phyloP scores from a whole-genome alignment of 2,797 vertebrate genomes.

The Carcharodon carcharias region DNA sequence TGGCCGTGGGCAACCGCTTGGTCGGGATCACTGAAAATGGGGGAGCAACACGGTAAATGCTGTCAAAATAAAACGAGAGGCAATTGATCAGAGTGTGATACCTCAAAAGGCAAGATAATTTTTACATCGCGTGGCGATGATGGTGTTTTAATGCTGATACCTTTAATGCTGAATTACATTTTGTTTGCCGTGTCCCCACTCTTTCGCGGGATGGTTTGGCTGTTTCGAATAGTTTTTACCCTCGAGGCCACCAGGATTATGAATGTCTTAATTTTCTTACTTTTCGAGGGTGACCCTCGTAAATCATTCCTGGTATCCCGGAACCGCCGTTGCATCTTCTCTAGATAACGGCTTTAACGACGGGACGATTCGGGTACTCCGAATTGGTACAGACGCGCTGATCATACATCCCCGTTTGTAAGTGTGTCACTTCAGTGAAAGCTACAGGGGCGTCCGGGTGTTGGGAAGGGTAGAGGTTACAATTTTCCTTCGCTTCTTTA shows the following conservation, averaged over 20 bases:
- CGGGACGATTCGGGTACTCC: not conserved
- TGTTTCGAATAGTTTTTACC: not conserved
- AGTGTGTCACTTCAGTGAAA: not conserved
- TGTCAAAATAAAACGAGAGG: not conserved
- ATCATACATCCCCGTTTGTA: not conserved
- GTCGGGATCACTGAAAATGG: not conserved
- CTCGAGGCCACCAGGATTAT: not conserved
- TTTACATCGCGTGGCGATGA: not conserved
- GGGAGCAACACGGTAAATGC: not conserved
- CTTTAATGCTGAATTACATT: not conserved
- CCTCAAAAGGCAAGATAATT: no score
- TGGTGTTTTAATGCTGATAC: not conserved
- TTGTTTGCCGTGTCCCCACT: not conserved
- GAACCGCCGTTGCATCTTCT: not conserved
- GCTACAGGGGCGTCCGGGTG: not conserved
- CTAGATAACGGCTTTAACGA: not conserved
- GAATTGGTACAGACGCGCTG: not conserved
- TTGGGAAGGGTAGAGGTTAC: not conserved
- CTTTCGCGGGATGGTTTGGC: not conserved
- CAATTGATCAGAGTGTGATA: not conserved
- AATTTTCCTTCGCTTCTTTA: not conserved
- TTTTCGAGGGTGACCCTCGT: not conserved
- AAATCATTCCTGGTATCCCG: not conserved
- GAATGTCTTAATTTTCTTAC: not conserved
- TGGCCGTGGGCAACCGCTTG: no score